Conservation (phyloP, 2,888 invertebrate genomes). For the Belgica antarctica region DNA sequence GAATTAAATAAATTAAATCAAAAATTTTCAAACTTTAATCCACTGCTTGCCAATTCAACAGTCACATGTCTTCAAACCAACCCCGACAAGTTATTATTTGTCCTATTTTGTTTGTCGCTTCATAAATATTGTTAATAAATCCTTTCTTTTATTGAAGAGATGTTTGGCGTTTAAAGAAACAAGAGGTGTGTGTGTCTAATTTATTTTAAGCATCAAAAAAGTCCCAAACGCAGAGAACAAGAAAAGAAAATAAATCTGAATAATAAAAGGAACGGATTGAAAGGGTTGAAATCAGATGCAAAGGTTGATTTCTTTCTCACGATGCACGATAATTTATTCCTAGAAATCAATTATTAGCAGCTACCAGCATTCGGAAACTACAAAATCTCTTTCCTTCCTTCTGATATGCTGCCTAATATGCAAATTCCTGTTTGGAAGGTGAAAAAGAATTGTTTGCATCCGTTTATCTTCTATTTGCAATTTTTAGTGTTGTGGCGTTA, state of each 20-base stretch:
- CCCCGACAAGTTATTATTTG: no score
- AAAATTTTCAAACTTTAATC: no score
- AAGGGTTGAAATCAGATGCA: no score
- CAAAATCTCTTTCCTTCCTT: slow-evolving; percentile 5
- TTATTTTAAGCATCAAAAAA: background rate
- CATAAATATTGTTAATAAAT: background rate
- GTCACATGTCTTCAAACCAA: no score
- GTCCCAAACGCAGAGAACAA: background rate
- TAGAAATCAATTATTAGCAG: slow-evolving; percentile 29
- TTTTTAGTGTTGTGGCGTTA: background rate
- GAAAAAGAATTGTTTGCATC: slow-evolving; percentile 24
- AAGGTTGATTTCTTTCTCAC: slow-evolving; percentile 32
- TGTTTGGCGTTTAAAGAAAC: background rate
- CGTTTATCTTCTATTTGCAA: slow-evolving; percentile 7
- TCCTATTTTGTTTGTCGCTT: background rate
- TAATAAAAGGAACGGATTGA: background rate
- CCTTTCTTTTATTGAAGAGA: no score
- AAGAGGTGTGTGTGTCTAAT: slow-evolving; percentile 19
- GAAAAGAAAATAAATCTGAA: slow-evolving; percentile 20
- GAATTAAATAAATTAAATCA: no score
- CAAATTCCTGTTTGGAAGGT: slow-evolving; percentile 16
- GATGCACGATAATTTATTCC: slow-evolving; percentile 26
- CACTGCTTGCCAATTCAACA: no score
- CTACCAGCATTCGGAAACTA: slow-evolving; percentile 29
- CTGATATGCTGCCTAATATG: slow-evolving; percentile 15